Conservation (phyloP, 2,888 invertebrate genomes). For the Tenthredo livida region DNA sequence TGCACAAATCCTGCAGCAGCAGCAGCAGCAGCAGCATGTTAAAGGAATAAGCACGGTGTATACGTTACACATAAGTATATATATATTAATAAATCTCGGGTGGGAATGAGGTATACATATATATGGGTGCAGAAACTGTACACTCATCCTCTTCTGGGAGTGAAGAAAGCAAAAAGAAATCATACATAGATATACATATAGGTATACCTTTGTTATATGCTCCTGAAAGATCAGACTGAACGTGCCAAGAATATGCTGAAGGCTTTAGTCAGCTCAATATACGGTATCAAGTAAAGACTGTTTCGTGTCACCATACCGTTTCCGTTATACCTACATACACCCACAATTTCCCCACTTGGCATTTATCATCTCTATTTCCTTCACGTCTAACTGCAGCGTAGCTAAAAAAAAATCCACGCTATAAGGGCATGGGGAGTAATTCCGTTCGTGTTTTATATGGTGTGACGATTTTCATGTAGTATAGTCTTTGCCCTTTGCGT, state of each 20-base stretch:
- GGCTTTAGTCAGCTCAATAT: not conserved
- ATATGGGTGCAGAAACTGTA: not conserved
- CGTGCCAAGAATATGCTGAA: conserved; percentile 4
- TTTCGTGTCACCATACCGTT: not conserved
- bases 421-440: not conserved
- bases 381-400: not conserved
- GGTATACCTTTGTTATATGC: not conserved
- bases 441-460: not conserved
- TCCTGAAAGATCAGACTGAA: not conserved
- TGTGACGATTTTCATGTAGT: not conserved
- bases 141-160: not conserved
- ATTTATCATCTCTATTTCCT: conserved; percentile 7
- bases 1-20: not conserved
- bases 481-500: not conserved
- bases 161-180: not conserved
- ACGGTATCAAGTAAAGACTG: not conserved
- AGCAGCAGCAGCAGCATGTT: not conserved
- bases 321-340: not conserved
- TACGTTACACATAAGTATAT: not conserved
- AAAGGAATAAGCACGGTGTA: not conserved
- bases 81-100: not conserved
- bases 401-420: not conserved
- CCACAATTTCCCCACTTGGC: not conserved
- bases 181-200: no score
- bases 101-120: not conserved